These are phyloP conservation scores for Enteromius anoplus DNA, from an alignment of 2,797 vertebrate genomes.

Conservation along the genomic window DNA sequence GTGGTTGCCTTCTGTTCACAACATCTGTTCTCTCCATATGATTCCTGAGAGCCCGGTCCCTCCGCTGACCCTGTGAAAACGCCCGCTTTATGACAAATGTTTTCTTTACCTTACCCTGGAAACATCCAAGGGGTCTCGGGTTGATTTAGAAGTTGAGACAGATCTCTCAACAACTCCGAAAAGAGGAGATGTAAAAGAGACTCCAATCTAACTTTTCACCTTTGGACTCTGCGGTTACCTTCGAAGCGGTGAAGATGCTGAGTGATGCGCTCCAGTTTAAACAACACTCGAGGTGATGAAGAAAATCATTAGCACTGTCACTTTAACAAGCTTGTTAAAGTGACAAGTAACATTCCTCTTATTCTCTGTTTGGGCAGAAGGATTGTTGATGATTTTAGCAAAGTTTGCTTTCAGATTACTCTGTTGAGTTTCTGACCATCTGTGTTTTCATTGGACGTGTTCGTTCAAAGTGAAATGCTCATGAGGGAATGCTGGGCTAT, in stretches of 20 bases:
- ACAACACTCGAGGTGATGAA: conserved; percentile 26
- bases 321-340: conserved; percentile 32
- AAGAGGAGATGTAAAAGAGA: background rate
- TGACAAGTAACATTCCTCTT: no score
- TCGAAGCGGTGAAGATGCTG: background rate
- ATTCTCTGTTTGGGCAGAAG: conserved; percentile 13
- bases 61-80: conserved; percentile 4
- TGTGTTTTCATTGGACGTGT: conserved; percentile 37
- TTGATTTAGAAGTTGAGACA: conserved; percentile 4
- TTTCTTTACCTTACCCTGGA: conserved; percentile 8
- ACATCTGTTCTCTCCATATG: conserved; percentile 23
- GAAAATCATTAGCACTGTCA: conserved; percentile 6
- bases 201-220: conserved; percentile 30
- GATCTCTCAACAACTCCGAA: conserved; percentile 7
- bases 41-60: conserved; percentile 11
- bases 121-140: conserved; percentile 1
- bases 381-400: conserved; percentile 18
- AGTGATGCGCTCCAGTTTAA: conserved; percentile 31
- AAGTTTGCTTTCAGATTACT: conserved; percentile 25
- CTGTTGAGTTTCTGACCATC: background rate
- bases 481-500: conserved; percentile 2
- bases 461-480: conserved; percentile 28
- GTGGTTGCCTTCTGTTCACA: conserved; percentile 15
- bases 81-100: background rate
- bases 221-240: conserved; percentile 21